A percentile compares a stretch with the other conserved stretches of the same genome.
Conservation (phyloP, 2,797 vertebrate genomes). For the Pseudocheirus occidentalis region DNA sequence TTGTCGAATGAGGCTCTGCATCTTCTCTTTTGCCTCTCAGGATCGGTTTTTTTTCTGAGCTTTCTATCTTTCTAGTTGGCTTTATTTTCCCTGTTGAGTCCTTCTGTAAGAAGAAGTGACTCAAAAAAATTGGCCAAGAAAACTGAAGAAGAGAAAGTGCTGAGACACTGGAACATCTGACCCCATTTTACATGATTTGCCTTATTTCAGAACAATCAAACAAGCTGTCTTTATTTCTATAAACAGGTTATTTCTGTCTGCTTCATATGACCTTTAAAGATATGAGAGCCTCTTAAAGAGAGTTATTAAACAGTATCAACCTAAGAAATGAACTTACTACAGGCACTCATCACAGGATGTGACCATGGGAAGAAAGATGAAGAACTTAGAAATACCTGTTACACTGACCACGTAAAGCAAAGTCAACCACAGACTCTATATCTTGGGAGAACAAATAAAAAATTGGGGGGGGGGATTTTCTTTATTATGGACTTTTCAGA, state of each 20-base stretch:
- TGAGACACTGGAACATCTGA: not conserved
- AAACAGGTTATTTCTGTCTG: slow-evolving; percentile 62
- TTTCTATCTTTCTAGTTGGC: not conserved
- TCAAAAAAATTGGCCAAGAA: not conserved
- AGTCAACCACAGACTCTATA: not conserved
- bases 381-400: not conserved
- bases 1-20: not conserved
- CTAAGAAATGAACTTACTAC: slow-evolving; percentile 40
- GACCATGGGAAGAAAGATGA: not conserved
- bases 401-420: not conserved
- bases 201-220: slow-evolving; percentile 41
- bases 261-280: slow-evolving; percentile 57
- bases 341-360: not conserved
- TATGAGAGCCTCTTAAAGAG: slow-evolving; percentile 17
- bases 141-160: slow-evolving; percentile 15
- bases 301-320: slow-evolving; percentile 47
- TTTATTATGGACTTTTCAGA: not conserved
- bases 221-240: slow-evolving; percentile 53
- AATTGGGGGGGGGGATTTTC: not conserved
- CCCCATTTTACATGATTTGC: not conserved
- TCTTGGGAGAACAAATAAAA: not conserved
- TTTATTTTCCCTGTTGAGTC: not conserved
- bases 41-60: not conserved
- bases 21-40: not conserved
- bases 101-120: not conserved